Conservation (phyloP, 2,888 invertebrate species). For the Limenitis camilla region DNA sequence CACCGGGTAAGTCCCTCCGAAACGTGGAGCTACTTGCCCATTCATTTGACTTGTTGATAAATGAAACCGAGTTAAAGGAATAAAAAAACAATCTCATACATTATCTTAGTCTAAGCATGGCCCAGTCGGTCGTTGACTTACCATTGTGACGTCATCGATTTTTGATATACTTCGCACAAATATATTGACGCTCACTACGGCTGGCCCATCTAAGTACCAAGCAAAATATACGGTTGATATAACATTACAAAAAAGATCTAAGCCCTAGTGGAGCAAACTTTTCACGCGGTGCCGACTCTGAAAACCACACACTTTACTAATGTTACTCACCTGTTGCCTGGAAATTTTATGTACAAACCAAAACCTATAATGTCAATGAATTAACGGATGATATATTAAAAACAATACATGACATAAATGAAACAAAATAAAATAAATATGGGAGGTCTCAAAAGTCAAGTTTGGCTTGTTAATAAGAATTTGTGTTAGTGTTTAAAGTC, state of each 20-base stretch:
- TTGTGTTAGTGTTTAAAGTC: slow-evolving; percentile 62
- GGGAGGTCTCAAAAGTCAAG: slow-evolving; percentile 26
- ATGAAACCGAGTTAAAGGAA: slow-evolving; percentile 38
- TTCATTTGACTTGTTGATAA: slow-evolving; percentile 69
- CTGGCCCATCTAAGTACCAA: slow-evolving; percentile 88
- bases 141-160: slow-evolving; percentile 99
- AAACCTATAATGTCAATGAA: slow-evolving; percentile 21
- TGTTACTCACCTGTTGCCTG: slow-evolving; percentile 31
- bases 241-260: slow-evolving; percentile 45
- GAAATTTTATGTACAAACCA: slow-evolving; percentile 24
- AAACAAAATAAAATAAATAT: slow-evolving; percentile 33
- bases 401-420: slow-evolving; percentile 39
- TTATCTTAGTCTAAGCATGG: slow-evolving; percentile 55
- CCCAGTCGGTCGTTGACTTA: slow-evolving; percentile 80
- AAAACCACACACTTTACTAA: slow-evolving; percentile 33
- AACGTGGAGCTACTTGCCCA: slow-evolving; percentile 60
- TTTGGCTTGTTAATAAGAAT: slow-evolving; percentile 64
- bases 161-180: slow-evolving; percentile 99
- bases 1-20: slow-evolving; percentile 62
- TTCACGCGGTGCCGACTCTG: slow-evolving; percentile 34
- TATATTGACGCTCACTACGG: slow-evolving; percentile 97
- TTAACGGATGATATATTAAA: slow-evolving; percentile 31
- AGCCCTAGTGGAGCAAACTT: slow-evolving; percentile 44
- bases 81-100: slow-evolving; percentile 39
- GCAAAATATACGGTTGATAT: slow-evolving; percentile 65